phyloP scores from a whole-genome alignment of 2,888 invertebrate genomes.

The Congeria kusceri region DNA sequence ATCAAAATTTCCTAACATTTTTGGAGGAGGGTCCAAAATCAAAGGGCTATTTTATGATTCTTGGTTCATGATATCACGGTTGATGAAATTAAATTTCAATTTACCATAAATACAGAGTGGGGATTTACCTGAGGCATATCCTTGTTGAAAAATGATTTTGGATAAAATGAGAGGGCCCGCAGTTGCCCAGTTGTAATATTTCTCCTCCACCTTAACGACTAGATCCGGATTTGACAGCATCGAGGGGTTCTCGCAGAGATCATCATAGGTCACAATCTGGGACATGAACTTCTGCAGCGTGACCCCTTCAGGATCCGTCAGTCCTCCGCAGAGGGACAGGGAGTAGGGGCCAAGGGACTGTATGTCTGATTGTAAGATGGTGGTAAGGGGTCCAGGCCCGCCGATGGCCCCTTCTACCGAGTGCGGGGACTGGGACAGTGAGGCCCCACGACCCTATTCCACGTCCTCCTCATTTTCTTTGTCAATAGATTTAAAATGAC shows the following conservation, averaged over 20 bases:
- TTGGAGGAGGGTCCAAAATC: no score
- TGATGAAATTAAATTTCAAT: no score
- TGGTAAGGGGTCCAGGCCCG: constrained; percentile 69
- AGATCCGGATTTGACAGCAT: constrained; percentile 92
- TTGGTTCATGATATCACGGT: no score
- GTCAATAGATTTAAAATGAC: no score
- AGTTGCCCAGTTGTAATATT: constrained; percentile 95
- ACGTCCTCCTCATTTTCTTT: constrained; percentile 88
- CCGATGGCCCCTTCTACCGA: constrained; percentile 92
- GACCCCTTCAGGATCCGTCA: constrained; percentile 86
- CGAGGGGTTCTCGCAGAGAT: constrained; percentile 89
- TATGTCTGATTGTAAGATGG: constrained; percentile 70
- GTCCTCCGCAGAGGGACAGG: constrained; percentile 92
- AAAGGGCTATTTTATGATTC: no score
- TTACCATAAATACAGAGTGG: constrained; percentile 4
- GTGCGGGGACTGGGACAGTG: constrained; percentile 94
- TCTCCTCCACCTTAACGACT: constrained; percentile 93
- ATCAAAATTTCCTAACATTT: no score
- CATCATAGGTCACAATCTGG: constrained; percentile 88
- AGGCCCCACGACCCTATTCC: constrained; percentile 98
- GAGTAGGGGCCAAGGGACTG: constrained; percentile 87
- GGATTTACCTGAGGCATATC: constrained; percentile 89
- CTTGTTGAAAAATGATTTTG: constrained; percentile 93
- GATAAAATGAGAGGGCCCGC: constrained; percentile 96
- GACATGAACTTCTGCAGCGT: constrained; percentile 89